phyloP scores from a whole-genome alignment of 2,113 vertebrate genomes.

The Thunnus thynnus region DNA sequence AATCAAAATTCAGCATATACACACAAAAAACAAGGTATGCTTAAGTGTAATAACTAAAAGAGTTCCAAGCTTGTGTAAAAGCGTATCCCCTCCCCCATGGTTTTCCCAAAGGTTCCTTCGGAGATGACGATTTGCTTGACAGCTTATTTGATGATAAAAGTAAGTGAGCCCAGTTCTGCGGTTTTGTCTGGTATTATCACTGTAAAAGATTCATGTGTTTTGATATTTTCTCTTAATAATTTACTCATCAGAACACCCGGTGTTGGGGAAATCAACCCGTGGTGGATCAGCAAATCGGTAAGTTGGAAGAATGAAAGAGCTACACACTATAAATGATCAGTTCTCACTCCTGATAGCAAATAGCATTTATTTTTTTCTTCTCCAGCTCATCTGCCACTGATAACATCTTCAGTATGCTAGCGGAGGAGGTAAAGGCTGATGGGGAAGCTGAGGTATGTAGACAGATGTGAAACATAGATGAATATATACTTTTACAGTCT shows the following conservation, averaged over 20 bases:
- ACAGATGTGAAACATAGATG: not conserved
- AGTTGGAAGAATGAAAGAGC: not conserved
- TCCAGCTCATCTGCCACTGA: conserved; percentile 83
- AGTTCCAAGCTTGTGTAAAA: not conserved
- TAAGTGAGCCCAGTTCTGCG: conserved; percentile 63
- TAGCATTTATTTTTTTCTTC: not conserved
- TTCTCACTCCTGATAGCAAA: not conserved
- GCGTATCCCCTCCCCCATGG: not conserved
- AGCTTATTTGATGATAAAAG: conserved; percentile 86
- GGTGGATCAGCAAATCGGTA: conserved; percentile 38
- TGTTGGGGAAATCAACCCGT: conserved; percentile 39
- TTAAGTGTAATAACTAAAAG: not conserved
- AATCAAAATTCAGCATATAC: not conserved
- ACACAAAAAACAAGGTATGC: not conserved
- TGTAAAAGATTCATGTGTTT: not conserved
- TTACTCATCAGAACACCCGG: conserved; percentile 65
- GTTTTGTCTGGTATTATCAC: not conserved
- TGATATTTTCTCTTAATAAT: conserved; percentile 23
- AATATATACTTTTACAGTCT: not conserved
- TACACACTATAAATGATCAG: not conserved
- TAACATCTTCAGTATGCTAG: conserved; percentile 82
- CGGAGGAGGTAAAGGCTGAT: conserved; percentile 79
- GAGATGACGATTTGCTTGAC: conserved; percentile 81
- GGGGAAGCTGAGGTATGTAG: conserved; percentile 63
- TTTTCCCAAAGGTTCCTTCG: conserved; percentile 77